A percentile compares a stretch with the other conserved stretches of the same genome.
phyloP scores from a whole-genome alignment of 2,888 invertebrate species.

The Parnassius orleans region DNA sequence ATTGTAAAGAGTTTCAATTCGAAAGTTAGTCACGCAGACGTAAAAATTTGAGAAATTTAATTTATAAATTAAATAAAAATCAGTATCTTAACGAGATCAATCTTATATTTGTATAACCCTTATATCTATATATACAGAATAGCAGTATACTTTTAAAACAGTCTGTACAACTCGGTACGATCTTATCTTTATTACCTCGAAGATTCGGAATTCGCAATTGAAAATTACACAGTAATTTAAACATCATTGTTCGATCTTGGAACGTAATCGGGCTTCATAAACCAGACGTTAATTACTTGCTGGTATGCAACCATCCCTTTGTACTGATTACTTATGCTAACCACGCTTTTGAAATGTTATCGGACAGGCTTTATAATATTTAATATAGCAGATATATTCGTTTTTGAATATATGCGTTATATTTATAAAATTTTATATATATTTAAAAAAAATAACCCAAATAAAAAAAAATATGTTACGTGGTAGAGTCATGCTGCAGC shows the following conservation, averaged over 20 bases:
- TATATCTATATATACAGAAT: too few species aligned
- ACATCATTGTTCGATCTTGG: conserved; percentile 26
- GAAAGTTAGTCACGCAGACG: too few species aligned
- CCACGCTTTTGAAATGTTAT: conserved; percentile 4
- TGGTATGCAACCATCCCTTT: conserved; percentile 11
- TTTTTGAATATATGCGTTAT: too few species aligned
- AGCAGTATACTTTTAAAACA: conserved; percentile 8
- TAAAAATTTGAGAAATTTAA: too few species aligned
- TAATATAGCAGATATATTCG: neutral
- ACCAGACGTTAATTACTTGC: conserved; percentile 23
- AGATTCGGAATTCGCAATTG: conserved; percentile 21
- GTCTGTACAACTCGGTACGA: conserved; percentile 6
- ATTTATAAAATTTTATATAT: too few species aligned
- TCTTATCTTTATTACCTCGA: conserved; percentile 17
- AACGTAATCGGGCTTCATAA: conserved; percentile 15
- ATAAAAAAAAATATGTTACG: too few species aligned
- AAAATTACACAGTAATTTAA: conserved; percentile 26
- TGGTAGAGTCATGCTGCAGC: too few species aligned
- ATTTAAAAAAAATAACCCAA: too few species aligned
- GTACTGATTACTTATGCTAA: conserved; percentile 9
- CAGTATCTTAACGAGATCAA: too few species aligned
- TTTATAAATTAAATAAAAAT: too few species aligned
- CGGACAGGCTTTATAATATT: conserved; percentile 7
- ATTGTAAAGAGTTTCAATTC: too few species aligned
- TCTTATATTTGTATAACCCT: too few species aligned